Evolutionary conservation across 64 coral and sea anemone genomes (phyloP), one percentile per base, ranked within the genome.

Genomic region (Dendrophyllia cribrosa): DNA sequence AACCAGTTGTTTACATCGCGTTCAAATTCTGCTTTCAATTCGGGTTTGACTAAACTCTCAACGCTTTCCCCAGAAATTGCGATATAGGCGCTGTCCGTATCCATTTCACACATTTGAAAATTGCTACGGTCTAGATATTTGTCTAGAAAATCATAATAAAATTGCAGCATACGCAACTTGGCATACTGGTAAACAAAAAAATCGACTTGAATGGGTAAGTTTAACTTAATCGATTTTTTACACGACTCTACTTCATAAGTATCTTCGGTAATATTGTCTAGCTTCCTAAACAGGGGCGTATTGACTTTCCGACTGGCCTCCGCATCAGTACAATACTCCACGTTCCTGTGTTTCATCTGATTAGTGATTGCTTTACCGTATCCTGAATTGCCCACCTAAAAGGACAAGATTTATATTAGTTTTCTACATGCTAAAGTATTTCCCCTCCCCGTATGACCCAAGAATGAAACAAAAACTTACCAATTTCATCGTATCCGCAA

Each of bases 131-230:
- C 79, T 6, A 91, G 0, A 91, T 62, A 91, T 7, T 91, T 73
- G n/a, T 91, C 89, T 12, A 91, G 1, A 60, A 83, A 91, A 83
- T 91, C 78, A 60, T 59, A 91, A 51, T 91, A 91, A 91, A 91
- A 91, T 51, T 83, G 43, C 6, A 91, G 4, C 88, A 79, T 90
- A 4, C 88, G 2, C 19, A 90, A 45, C 22, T 90, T 90, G 3
- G 74, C 88, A 49, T 90, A 81, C 45, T 79, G 88, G 2, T 55
- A 55, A 0, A 55, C 52, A 2, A 55, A 55, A 55, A 55, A 55
- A 0, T 0, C 52, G 2, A 73, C 60, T 50, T 43, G 50, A 25
- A 2, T 86, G 61, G 9, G 50, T 1, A 21, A 9, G 23, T 66
- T 3, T 25, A 86, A 44, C 1, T 47, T 86, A 7, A 86, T 86